Evolutionary conservation across 2,113 vertebrate species (phyloP), one percentile per base, ranked within the genome.

Genomic region (Osmerus mordax): DNA sequence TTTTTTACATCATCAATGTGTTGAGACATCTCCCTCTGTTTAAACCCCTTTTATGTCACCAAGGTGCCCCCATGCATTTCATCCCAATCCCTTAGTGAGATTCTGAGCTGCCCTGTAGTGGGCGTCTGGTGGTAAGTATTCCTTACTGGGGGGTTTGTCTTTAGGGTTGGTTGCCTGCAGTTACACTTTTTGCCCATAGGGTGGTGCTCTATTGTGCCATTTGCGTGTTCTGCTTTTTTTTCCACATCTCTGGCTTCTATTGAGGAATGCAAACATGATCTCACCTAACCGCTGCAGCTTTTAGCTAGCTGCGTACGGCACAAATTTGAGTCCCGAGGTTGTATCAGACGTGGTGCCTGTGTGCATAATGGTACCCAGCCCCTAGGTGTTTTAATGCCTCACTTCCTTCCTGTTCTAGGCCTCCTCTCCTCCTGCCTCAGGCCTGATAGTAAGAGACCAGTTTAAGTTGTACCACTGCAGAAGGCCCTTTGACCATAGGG

Each of bases 61-160:
- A 89, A 91, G 85, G 87, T 84, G 74, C 89, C 87, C 85, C 84
- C 88, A 86, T 87, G 86, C 85, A 90, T 92, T 89, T 88, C 89
- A 89, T 89, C 88, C 88, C 85, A 79, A 87, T 83, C 84, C 86
- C 84, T 88, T 89, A 91, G 84, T 85, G 89, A 87, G 85, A 85
- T 78, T 83, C 84, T 83, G 84, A 88, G 85, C 87, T 81, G 80
- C 87, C 82, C 87, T 81, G 77, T 87, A 80, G 76, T 68, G 87
- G 83, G 86, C 63, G 84, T 78, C 72, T 88, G 84, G 36, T 69
- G 89, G 89, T 91, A 86, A 91, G 89, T 91, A 89, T 83, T 0
- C n/a, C 78, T 82, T 80, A 79, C 80, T 78, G 78, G 85, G 86
- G 84, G 81, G 83, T 71, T 32, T 80, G 80, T 67, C 83, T 47